Conservation (phyloP, 2,888 invertebrate genomes). For the Pandemis cinnamomeana region DNA sequence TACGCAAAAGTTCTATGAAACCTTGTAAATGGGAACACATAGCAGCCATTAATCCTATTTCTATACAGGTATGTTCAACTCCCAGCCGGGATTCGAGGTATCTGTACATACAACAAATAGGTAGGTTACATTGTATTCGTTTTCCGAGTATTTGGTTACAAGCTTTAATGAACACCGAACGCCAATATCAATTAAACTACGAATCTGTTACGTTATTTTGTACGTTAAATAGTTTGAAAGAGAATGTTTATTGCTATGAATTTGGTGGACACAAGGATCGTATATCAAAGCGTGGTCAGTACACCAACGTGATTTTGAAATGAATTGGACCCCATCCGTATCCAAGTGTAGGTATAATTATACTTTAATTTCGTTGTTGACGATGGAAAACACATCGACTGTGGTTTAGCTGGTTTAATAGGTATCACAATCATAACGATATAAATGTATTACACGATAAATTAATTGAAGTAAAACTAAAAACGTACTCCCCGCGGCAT, state of each 20-base stretch:
- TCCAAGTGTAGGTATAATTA: too few relatives aligned
- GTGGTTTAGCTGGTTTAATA: too few relatives aligned
- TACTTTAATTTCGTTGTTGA: too few relatives aligned
- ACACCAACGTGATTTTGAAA: too few relatives aligned
- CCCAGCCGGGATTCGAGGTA: not conserved
- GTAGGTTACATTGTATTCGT: not conserved
- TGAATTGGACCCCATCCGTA: too few relatives aligned
- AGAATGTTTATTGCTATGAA: not conserved
- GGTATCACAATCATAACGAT: too few relatives aligned
- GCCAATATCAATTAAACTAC: constrained; percentile 20
- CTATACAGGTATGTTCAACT: not conserved
- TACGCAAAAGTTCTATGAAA: not conserved
- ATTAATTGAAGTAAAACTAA: too few relatives aligned
- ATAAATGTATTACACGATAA: too few relatives aligned
- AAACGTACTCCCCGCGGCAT: too few relatives aligned
- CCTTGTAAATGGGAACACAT: too few relatives aligned
- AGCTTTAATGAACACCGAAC: constrained; percentile 4
- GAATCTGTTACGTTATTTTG: constrained; percentile 5
- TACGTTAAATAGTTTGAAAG: not conserved
- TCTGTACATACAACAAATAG: not conserved
- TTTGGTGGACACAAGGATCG: not conserved
- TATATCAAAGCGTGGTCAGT: too few relatives aligned
- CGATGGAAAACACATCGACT: too few relatives aligned
- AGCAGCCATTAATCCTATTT: not conserved
- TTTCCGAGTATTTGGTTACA: not conserved